These are phyloP conservation scores for Diadema setosum DNA, from an alignment of 35 echinoderm and acorn worm genomes.

Conservation along the genomic window DNA sequence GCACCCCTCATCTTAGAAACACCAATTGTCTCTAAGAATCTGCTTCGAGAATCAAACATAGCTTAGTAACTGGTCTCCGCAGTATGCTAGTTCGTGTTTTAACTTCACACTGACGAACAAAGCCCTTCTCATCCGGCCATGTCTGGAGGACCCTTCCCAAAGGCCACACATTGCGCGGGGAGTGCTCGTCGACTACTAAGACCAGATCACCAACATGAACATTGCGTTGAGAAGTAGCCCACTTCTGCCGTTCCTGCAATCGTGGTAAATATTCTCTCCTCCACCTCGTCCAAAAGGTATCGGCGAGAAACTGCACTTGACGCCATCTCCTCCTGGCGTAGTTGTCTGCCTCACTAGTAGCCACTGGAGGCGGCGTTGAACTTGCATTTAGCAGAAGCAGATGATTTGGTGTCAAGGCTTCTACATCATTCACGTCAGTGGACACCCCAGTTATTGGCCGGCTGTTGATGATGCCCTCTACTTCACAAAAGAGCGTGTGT, in stretches of 20 bases:
- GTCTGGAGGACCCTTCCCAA: conserved; percentile 30
- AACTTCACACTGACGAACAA: conserved; percentile 32
- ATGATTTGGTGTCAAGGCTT: conserved; percentile 32
- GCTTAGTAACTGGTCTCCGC: conserved; percentile 55
- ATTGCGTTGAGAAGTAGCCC: not conserved
- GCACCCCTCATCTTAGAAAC: too few species aligned
- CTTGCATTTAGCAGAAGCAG: not conserved
- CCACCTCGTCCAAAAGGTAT: conserved; percentile 68
- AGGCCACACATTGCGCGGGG: conserved; percentile 38
- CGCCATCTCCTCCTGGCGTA: conserved; percentile 43
- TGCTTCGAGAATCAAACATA: conserved; percentile 36
- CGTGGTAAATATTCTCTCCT: conserved; percentile 6
- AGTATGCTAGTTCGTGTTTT: conserved; percentile 24
- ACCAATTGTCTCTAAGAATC: too few species aligned
- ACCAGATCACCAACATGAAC: conserved; percentile 24
- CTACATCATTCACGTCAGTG: not conserved
- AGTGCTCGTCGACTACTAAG: not conserved
- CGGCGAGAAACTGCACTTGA: conserved; percentile 67
- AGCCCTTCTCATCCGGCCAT: not conserved
- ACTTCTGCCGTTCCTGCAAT: conserved; percentile 25
- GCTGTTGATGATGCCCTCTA: conserved; percentile 51
- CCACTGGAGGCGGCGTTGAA: not conserved
- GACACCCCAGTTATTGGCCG: conserved; percentile 16
- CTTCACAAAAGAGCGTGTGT: conserved; percentile 31
- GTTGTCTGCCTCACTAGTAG: not conserved